Evolutionary conservation across 2,797 vertebrate species (phyloP).

Genomic region (Propithecus perrieri): DNA sequence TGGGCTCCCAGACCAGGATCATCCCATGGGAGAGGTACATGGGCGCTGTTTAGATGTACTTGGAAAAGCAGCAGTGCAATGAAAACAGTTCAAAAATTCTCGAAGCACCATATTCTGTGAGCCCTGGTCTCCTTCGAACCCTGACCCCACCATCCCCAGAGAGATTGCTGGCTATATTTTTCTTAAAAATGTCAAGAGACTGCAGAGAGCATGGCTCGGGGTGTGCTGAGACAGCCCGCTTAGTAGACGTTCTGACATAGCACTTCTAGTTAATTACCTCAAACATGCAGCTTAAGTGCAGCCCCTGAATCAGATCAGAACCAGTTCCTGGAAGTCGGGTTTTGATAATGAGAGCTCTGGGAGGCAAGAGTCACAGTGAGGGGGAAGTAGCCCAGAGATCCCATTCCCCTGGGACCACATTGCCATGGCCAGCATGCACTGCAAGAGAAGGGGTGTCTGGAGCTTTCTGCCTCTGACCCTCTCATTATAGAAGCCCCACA

Average conservation of each 20-base stretch:
- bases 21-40: background rate
- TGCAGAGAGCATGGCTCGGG: background rate
- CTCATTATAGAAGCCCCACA: background rate
- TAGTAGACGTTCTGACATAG: background rate
- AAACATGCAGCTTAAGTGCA: constrained; percentile 32
- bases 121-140: background rate
- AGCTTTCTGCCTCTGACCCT: fast-evolving
- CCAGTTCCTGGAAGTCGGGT: background rate
- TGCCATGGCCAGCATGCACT: fast-evolving
- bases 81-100: background rate
- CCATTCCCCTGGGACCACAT: background rate
- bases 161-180: background rate
- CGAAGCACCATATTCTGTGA: background rate
- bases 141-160: background rate
- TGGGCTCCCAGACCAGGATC: background rate
- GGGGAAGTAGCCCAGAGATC: background rate
- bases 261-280: constrained; percentile 60
- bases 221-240: background rate
- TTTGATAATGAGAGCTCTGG: background rate
- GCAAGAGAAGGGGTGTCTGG: background rate
- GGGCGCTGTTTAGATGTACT: background rate
- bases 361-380: background rate
- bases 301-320: constrained; percentile 40
- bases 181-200: background rate
- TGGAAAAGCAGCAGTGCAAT: background rate